Base-by-base conservation (phyloP, 2,888 invertebrate species). In the Napeogenes sylphis region DNA sequence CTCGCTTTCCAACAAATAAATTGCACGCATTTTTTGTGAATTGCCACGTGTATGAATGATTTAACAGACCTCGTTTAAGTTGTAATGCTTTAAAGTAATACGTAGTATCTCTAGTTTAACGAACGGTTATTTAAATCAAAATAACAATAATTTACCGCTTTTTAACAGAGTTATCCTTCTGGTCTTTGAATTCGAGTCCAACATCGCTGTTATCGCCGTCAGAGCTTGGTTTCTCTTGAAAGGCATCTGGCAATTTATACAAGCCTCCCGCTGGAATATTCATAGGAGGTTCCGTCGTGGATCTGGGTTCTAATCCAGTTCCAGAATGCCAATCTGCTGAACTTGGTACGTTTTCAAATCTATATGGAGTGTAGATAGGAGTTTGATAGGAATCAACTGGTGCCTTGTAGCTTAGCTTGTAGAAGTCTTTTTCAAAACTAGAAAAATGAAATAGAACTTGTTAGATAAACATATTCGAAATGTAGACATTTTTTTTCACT, bases 221-320 rank as follows among this genome's bases (percentile, higher is more conserved):
- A 4, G 70, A 62, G 8, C 66, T 70, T 3, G 86, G 84, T 30
- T 78, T 83, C 2, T 80, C 82, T 46, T 78, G 83, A 56, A 86
- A 87, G 0, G 82, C 72, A 4, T 81, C 81, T 0, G 82, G 80
- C 0, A 77, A 74, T 65, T 81, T 76, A 68, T 90, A 90, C 0
- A 88, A 70, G 0, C 85, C 86, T 2, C 90, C 90, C 0, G 89
- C 90, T 5, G 73, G 73, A 3, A 73, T 67, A 47, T 73, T 80
- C 13, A 80, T 73, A 0, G 87, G 84, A 0, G 76, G 74, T 62
- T 82, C 80, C 3, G 75, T 77, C 0, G 87, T 87, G 0, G 86
- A 85, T 57, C 69, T 79, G 2, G 84, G 77, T 21, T 85, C 85
- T 54, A 82, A 65, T 14, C 68, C 69, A 3, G 54, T 54, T 10